Evolutionary conservation across 2,888 invertebrate species (phyloP), one percentile per base, ranked within the genome.

Genomic region (Bimastos eiseni): DNA sequence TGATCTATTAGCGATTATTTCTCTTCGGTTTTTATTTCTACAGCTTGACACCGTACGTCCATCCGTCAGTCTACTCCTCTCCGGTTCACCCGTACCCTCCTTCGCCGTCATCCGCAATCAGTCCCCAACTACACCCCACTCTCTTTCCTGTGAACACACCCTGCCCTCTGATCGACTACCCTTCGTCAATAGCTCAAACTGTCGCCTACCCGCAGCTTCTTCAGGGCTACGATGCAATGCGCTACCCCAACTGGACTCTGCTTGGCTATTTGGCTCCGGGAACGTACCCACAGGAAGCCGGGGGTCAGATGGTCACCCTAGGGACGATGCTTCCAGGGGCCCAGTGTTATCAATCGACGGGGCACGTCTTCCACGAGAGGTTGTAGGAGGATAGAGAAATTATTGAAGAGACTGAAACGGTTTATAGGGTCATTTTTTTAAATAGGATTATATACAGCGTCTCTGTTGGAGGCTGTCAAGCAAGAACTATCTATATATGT

Each of bases 131-230:
- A 70, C 70, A 70, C n/a, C n/a, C 70, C 70, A 70, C 70, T n/a
- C 70, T 70, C 30, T 11, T 70, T 70, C 70, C 70, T 70, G 70
- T 70, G 30, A 70, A 70, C n/a, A 70, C 70, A 70, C n/a, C 30
- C 70, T 70, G 70, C 70, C n/a, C 70, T 70, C 70, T 70, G 70
- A 70, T 70, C 70, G 70, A 70, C 70, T 70, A 70, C n/a, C n/a
- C 70, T 13, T 70, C 70, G 11, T 70, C 70, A 13, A n/a, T n/a
- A n/a, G 70, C 70, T 70, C 70, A 70, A 70, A 70, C 30, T n/a
- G 70, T 70, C n/a, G 70, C n/a, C 70, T 70, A 70, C 70, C 70
- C 70, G 1, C 70, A 70, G n/a, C 70, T 70, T 70, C 70, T 70
- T 70, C 70, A 70, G 70, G 70, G 70, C n/a, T 70, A 70, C 70